Evolutionary conservation across 2,888 invertebrate species (phyloP).

Genomic region (Augochlorella aurata): DNA sequence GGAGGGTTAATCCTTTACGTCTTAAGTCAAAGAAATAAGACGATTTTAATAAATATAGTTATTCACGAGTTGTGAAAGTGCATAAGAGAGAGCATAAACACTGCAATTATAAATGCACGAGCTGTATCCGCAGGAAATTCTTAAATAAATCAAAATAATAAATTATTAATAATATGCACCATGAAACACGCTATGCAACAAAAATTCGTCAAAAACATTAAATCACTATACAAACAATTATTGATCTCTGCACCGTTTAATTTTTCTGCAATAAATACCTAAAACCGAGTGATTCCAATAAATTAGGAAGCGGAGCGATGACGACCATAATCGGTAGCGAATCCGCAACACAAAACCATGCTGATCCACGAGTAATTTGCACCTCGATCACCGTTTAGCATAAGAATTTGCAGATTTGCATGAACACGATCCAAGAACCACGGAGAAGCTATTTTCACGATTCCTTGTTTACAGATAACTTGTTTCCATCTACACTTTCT

Average conservation of each 20-base stretch:
- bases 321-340: background rate
- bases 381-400: slow-evolving; percentile 13
- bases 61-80: too few species aligned
- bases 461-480: slow-evolving; percentile 17
- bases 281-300: background rate
- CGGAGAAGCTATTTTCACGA: slow-evolving; percentile 2
- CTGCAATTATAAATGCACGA: too few species aligned
- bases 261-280: too few species aligned
- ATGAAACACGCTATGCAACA: background rate
- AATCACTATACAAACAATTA: too few species aligned
- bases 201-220: background rate
- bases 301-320: background rate
- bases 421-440: background rate
- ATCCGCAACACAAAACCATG: background rate
- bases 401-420: slow-evolving; percentile 34
- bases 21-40: too few species aligned
- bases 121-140: too few species aligned
- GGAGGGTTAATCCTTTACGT: too few species aligned
- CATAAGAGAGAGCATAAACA: too few species aligned
- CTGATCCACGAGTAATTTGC: background rate
- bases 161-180: too few species aligned
- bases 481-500: background rate
- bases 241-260: too few species aligned
- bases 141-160: too few species aligned
- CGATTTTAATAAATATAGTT: too few species aligned